Conservation (phyloP, 1,140 invertebrate genomes). For the Drosophila sturtevanti region DNA sequence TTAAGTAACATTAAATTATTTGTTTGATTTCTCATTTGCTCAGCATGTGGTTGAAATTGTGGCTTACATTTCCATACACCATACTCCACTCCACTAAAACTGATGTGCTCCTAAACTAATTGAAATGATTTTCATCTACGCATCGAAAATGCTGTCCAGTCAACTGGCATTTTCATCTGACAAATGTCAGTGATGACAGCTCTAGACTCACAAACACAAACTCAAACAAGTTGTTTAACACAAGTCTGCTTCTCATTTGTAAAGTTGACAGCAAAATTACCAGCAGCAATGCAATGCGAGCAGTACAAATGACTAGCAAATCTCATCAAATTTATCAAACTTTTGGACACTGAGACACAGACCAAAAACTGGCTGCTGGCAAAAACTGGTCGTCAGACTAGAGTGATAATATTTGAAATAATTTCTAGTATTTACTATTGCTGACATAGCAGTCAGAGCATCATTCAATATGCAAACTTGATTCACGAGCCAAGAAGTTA, state of each 20-base stretch:
- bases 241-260: slow-evolving; percentile 29
- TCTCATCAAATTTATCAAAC: slow-evolving; percentile 57
- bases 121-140: slow-evolving; percentile 39
- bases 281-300: slow-evolving; percentile 25
- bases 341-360: slow-evolving; percentile 30
- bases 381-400: slow-evolving; percentile 19
- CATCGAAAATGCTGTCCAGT: slow-evolving; percentile 16
- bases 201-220: slow-evolving; percentile 13
- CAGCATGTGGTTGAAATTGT: slow-evolving; percentile 36
- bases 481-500: slow-evolving; percentile 40
- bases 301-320: slow-evolving; percentile 54
- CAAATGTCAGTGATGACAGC: not conserved
- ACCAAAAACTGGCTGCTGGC: not conserved
- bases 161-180: slow-evolving; percentile 9
- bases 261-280: slow-evolving; percentile 49
- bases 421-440: slow-evolving; percentile 40
- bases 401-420: slow-evolving; percentile 55
- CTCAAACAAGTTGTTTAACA: slow-evolving; percentile 18
- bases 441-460: slow-evolving; percentile 24
- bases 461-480: slow-evolving; percentile 58
- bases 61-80: slow-evolving; percentile 34
- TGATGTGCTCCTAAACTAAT: slow-evolving; percentile 17
- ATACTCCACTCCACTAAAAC: not conserved
- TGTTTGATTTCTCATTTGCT: slow-evolving; percentile 32
- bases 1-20: slow-evolving; percentile 52